These are phyloP conservation scores for Drosophila acutilabella DNA, from an alignment of 2,888 invertebrate genomes.

Conservation along the genomic window DNA sequence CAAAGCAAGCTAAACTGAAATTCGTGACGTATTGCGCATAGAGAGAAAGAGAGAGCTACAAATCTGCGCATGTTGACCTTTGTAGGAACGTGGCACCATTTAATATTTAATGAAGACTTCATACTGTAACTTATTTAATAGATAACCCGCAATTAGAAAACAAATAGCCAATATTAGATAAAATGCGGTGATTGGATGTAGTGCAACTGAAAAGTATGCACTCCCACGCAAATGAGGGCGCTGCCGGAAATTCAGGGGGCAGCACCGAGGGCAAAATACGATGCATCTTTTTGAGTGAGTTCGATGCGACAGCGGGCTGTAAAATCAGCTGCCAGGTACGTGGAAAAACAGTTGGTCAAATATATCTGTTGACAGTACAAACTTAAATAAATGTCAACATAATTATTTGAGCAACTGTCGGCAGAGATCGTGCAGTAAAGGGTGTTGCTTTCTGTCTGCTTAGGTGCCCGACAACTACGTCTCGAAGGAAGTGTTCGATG, in stretches of 20 bases:
- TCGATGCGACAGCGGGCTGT: slow-evolving; percentile 92
- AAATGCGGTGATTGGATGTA: slow-evolving; percentile 34
- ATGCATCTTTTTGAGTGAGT: slow-evolving; percentile 92
- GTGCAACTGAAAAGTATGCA: slow-evolving; percentile 54
- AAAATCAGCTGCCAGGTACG: slow-evolving; percentile 92
- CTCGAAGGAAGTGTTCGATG: slow-evolving; percentile 96
- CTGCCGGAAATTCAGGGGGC: slow-evolving; percentile 86
- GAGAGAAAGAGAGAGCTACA: slow-evolving; percentile 26
- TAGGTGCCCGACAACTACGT: slow-evolving; percentile 96
- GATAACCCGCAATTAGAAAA: slow-evolving; percentile 4
- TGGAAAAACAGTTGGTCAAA: background rate
- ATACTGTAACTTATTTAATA: slow-evolving; percentile 12
- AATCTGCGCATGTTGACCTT: slow-evolving; percentile 6
- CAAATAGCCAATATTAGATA: background rate
- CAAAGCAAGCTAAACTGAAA: background rate
- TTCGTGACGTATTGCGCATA: slow-evolving; percentile 39
- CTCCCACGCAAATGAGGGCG: slow-evolving; percentile 55
- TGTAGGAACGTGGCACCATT: slow-evolving; percentile 2
- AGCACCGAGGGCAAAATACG: slow-evolving; percentile 91
- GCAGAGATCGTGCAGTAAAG: background rate
- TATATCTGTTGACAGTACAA: background rate
- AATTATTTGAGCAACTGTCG: too few species aligned
- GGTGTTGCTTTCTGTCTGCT: background rate
- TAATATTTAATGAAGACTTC: slow-evolving; percentile 18
- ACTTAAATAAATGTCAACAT: too few species aligned